A percentile compares a stretch with the other conserved stretches of the same genome.
These are phyloP conservation scores for Channallabes apus DNA, from an alignment of 2,797 vertebrate species.

Conservation along the genomic window DNA sequence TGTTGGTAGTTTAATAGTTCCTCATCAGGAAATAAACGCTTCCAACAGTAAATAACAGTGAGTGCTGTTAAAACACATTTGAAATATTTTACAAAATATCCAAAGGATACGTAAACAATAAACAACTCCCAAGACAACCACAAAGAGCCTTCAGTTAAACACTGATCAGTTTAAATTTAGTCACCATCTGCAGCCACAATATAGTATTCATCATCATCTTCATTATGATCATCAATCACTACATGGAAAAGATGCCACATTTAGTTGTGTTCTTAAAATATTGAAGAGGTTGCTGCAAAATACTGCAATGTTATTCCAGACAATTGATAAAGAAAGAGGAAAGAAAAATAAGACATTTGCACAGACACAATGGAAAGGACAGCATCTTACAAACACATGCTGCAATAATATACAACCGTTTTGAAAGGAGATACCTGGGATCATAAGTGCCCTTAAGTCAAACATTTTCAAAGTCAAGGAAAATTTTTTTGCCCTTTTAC, in stretches of 20 bases:
- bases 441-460: not conserved
- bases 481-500: not conserved
- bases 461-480: not conserved
- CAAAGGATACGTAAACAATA: constrained; percentile 27
- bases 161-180: not conserved
- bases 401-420: constrained; percentile 16
- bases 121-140: not conserved
- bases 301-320: not conserved
- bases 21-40: constrained; percentile 3
- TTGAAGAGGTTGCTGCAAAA: not conserved
- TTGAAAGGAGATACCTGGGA: not conserved
- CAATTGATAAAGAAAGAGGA: not conserved
- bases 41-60: constrained; percentile 25
- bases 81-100: constrained; percentile 26
- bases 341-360: not conserved
- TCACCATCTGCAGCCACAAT: not conserved
- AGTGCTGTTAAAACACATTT: constrained; percentile 22
- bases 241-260: not conserved
- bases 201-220: not conserved
- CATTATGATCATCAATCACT: not conserved
- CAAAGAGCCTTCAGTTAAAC: constrained; percentile 20
- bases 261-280: not conserved
- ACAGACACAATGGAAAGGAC: constrained; percentile 8
- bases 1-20: constrained; percentile 17
- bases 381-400: not conserved